Evolutionary conservation across 1,140 invertebrate species (phyloP).

Genomic region (Aphis craccivora): DNA sequence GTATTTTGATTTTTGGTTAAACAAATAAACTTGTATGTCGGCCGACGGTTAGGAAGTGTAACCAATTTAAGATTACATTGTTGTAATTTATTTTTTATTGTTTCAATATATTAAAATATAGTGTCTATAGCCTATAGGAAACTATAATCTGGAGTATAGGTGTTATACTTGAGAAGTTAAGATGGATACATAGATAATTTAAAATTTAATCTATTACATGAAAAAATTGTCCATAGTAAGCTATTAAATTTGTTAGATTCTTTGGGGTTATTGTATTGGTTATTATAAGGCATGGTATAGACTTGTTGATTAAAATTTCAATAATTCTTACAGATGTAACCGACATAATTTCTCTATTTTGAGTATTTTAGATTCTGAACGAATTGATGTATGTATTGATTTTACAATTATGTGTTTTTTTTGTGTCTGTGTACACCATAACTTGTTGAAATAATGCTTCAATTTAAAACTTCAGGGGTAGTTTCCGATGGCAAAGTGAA

Average conservation of each 20-base stretch:
- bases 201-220: too few relatives aligned
- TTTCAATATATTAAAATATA: too few relatives aligned
- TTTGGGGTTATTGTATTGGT: neutral
- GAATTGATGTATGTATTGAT: too few relatives aligned
- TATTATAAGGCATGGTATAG: neutral
- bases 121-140: too few relatives aligned
- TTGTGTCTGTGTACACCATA: too few relatives aligned
- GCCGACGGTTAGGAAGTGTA: neutral
- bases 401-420: too few relatives aligned
- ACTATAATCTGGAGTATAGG: neutral
- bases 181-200: too few relatives aligned
- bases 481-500: too few relatives aligned
- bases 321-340: neutral
- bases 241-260: neutral
- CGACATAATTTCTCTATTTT: neutral
- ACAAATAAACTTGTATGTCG: neutral
- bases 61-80: neutral
- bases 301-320: neutral
- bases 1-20: neutral
- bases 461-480: too few relatives aligned
- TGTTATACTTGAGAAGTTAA: neutral
- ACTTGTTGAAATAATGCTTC: too few relatives aligned
- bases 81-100: neutral
- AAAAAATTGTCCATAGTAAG: neutral
- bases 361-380: too few relatives aligned